A percentile compares a stretch with the other conserved stretches of the same genome.
phyloP scores from a whole-genome alignment of 2,113 vertebrate species.

The Felis chaus region DNA sequence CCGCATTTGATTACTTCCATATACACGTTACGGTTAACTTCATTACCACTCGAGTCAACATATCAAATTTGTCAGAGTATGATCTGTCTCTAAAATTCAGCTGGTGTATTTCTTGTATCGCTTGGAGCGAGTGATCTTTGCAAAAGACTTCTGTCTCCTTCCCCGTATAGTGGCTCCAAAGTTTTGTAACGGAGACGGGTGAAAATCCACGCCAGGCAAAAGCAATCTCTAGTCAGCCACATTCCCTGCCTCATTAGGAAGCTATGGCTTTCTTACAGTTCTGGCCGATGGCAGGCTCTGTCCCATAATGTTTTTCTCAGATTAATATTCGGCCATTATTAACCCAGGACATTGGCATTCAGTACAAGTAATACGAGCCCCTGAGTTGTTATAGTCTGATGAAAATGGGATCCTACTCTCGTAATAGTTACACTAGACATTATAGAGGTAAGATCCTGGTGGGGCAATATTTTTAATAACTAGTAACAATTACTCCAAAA shows the following conservation, averaged over 20 bases:
- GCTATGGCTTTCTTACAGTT: background rate
- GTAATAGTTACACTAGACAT: background rate
- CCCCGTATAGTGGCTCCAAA: background rate
- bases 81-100: background rate
- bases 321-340: background rate
- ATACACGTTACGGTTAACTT: accelerated
- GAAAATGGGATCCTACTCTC: background rate
- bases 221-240: background rate
- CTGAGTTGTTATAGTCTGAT: background rate
- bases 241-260: background rate
- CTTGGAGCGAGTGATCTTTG: background rate
- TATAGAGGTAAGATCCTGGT: background rate
- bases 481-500: background rate
- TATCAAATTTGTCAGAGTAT: background rate
- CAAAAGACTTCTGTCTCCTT: background rate
- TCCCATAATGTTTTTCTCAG: background rate
- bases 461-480: background rate
- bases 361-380: background rate
- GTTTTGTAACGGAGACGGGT: background rate
- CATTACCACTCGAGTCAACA: background rate
- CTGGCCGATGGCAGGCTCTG: background rate
- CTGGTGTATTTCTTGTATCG: background rate
- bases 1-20: background rate
- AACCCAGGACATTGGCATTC: background rate
- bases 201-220: accelerated